Conservation (phyloP, 2,113 vertebrate genomes). For the Maccullochella peelii region DNA sequence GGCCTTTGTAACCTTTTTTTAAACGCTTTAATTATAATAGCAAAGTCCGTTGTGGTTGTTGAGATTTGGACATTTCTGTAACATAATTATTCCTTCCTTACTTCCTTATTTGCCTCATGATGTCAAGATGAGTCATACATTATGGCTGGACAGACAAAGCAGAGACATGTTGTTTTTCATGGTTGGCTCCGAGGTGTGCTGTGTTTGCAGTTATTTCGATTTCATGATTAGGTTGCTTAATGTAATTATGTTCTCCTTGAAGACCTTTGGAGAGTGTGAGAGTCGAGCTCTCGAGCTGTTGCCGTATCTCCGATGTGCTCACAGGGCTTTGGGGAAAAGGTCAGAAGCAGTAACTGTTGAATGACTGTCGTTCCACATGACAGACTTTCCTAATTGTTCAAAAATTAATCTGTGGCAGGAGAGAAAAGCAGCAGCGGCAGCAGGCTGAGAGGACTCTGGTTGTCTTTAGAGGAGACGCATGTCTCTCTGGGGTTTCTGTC, state of each 20-base stretch:
- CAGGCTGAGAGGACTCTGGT: slow-evolving; percentile 36
- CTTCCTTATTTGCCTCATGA: slow-evolving; percentile 4
- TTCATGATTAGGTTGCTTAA: slow-evolving; percentile 36
- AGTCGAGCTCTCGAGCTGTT: slow-evolving; percentile 37
- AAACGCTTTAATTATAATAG: not conserved
- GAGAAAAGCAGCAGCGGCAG: slow-evolving; percentile 37
- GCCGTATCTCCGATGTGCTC: slow-evolving; percentile 50
- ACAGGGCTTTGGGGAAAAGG: slow-evolving; percentile 74
- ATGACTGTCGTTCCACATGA: slow-evolving; percentile 77
- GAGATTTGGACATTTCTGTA: not conserved
- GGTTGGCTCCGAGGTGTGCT: slow-evolving; percentile 27
- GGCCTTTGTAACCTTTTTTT: not conserved
- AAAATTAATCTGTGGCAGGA: slow-evolving; percentile 63
- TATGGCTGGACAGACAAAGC: slow-evolving; percentile 18
- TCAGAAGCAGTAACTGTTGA: slow-evolving; percentile 61
- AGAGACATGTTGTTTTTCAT: slow-evolving; percentile 1
- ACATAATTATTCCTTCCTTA: too few species aligned
- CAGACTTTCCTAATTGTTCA: slow-evolving; percentile 76
- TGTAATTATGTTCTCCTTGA: slow-evolving; percentile 48
- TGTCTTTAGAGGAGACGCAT: slow-evolving; percentile 60
- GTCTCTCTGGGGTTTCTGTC: slow-evolving; percentile 62
- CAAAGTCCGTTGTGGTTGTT: not conserved
- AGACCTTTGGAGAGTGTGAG: slow-evolving; percentile 30
- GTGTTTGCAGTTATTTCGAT: slow-evolving; percentile 52
- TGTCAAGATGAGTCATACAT: slow-evolving; percentile 32